These are phyloP conservation scores for Agriopis leucophaearia DNA, from an alignment of 2,888 invertebrate genomes.

Conservation along the genomic window DNA sequence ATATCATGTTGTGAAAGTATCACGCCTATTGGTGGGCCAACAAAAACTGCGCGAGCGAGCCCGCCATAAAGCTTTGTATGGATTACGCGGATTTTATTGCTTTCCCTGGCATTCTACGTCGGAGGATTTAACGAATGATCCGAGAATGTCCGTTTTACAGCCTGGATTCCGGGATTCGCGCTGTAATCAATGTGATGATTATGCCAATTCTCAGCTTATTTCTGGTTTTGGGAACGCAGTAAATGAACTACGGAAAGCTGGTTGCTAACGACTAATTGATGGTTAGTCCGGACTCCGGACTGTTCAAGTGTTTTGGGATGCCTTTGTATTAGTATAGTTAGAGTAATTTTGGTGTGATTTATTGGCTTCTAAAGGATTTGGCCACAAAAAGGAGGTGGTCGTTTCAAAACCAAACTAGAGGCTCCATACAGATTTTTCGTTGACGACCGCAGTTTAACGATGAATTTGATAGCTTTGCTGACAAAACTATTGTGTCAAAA, in stretches of 20 bases:
- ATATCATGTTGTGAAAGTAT: slow-evolving; percentile 15
- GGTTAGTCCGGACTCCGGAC: background rate
- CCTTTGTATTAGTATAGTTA: background rate
- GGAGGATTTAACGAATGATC: slow-evolving; percentile 40
- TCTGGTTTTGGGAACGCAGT: slow-evolving; percentile 18
- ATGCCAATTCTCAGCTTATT: slow-evolving; percentile 37
- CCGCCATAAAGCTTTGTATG: slow-evolving; percentile 40
- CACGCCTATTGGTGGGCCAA: slow-evolving; percentile 29
- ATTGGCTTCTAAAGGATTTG: background rate
- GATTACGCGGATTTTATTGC: slow-evolving; percentile 48
- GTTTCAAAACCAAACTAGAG: no score
- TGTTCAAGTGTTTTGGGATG: background rate
- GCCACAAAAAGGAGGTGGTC: background rate
- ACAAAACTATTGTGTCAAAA: no score
- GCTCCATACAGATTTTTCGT: no score
- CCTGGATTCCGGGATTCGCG: slow-evolving; percentile 28
- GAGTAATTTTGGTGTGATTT: background rate
- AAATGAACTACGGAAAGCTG: slow-evolving; percentile 27
- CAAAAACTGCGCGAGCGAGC: slow-evolving; percentile 32
- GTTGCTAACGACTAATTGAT: slow-evolving; percentile 35
- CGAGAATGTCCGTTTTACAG: slow-evolving; percentile 37
- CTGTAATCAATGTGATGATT: slow-evolving; percentile 40
- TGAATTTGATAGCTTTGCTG: no score
- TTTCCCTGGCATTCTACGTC: slow-evolving; percentile 37
- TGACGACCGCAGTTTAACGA: no score